Evolutionary conservation across 2,797 vertebrate genomes (phyloP), one percentile per base, ranked within the genome.

Genomic region (Eulemur coronatus): DNA sequence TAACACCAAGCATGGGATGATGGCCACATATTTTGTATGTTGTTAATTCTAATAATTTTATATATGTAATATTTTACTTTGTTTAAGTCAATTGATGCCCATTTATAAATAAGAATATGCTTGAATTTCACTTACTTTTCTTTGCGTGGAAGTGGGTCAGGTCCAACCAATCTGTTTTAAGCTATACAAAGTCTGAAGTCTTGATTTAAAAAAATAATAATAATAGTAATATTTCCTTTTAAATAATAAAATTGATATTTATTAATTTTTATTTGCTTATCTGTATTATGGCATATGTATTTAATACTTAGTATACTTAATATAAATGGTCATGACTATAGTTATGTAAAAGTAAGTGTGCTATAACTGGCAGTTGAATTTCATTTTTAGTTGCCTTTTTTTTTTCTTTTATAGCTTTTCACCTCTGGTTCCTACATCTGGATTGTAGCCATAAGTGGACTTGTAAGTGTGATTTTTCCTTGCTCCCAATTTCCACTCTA

Each of bases 381-480:
- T 96, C 75, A 97, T 97, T 96, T 96, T 97, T 96, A 97, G 95
- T 95, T 84, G 41, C 89, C 92, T 59, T 87, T 97, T 50, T 70
- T 98, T 97, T 93, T 93, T 98, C 98, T 98, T 98, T 93, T 97
- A 99, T 97, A 99, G 99, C 99, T 99, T 97, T 98, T 99, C 98
- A 99, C 99, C 17, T 99, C 99, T 96, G 99, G 99, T 97, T 98
- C 99, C 95, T 99, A 99, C 98, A 99, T 99, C 99, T 99, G 99
- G 99, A 99, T 99, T 97, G 98, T 99, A 98, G 99, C 99, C 95
- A 98, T 99, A 97, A 99, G 99, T 98, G 99, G 99, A 97, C 97
- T 99, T 99, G 99, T 99, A 98, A 99, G 99, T 99, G 87, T 90
- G 96, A 84, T 97, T 84, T 46, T 50, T 13, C 41, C 30, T 52